Evolutionary conservation across 2,797 vertebrate genomes (phyloP).

Genomic region (Tadarida brasiliensis): DNA sequence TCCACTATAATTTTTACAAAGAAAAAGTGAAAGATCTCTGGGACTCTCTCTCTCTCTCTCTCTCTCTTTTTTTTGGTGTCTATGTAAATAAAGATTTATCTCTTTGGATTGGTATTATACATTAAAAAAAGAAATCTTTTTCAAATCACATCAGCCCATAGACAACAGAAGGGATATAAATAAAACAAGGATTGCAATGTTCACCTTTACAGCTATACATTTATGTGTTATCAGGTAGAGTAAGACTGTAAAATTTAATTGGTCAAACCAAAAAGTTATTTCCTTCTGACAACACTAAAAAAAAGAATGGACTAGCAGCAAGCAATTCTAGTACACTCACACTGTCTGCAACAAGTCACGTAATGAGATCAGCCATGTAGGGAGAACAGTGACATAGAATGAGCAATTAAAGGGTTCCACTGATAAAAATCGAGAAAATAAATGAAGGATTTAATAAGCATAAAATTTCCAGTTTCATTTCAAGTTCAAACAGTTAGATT

Average conservation of each 20-base stretch:
- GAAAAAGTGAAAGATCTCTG: slow-evolving; percentile 78
- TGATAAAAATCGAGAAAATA: slow-evolving; percentile 76
- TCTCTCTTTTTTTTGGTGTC: slow-evolving; percentile 84
- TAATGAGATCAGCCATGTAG: slow-evolving; percentile 51
- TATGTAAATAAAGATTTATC: slow-evolving; percentile 75
- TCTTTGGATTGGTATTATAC: slow-evolving; percentile 88
- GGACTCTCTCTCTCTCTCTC: background rate
- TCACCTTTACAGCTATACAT: slow-evolving; percentile 74
- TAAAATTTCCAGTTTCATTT: slow-evolving; percentile 84
- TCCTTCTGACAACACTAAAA: slow-evolving; percentile 75
- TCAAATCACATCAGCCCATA: slow-evolving; percentile 59
- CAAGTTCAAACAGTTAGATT: slow-evolving; percentile 76
- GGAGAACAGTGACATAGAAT: slow-evolving; percentile 71
- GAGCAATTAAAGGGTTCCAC: slow-evolving; percentile 75
- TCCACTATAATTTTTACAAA: slow-evolving; percentile 72
- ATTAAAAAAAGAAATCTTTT: slow-evolving; percentile 14
- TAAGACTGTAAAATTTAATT: slow-evolving; percentile 71
- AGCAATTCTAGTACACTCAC: slow-evolving; percentile 76
- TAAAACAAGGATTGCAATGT: slow-evolving; percentile 64
- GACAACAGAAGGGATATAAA: slow-evolving; percentile 39
- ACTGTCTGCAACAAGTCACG: slow-evolving; percentile 84
- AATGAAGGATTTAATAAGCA: slow-evolving; percentile 76
- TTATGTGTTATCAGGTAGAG: slow-evolving; percentile 78
- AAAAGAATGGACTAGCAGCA: slow-evolving; percentile 63
- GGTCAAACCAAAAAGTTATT: slow-evolving; percentile 62